Evolutionary conservation across 2,888 invertebrate species (phyloP).

Genomic region (Pediacus dermestoides): DNA sequence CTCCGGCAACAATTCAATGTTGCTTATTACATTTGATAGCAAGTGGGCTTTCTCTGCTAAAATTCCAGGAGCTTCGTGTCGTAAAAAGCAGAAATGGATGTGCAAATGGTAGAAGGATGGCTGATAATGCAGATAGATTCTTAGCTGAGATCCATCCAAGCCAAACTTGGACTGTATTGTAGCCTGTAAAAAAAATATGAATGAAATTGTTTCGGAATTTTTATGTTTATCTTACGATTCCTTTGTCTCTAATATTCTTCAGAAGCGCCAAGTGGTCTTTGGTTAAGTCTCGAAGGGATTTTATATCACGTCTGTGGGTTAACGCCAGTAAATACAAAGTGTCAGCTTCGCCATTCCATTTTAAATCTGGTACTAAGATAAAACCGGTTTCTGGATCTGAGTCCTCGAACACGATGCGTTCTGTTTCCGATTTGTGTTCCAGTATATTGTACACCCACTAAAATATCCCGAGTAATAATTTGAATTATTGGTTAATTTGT

Average conservation of each 20-base stretch:
- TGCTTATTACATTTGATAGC: constrained; percentile 83
- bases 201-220: constrained; percentile 8
- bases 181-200: constrained; percentile 54
- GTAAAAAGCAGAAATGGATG: constrained; percentile 82
- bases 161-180: constrained; percentile 75
- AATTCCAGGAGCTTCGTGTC: constrained; percentile 78
- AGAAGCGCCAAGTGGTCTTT: constrained; percentile 75
- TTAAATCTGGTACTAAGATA: constrained; percentile 87
- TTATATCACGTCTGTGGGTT: constrained; percentile 67
- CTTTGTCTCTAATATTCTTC: constrained; percentile 73
- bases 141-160: constrained; percentile 65
- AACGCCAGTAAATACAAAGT: constrained; percentile 85
- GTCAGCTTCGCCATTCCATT: constrained; percentile 86
- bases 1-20: constrained; percentile 75
- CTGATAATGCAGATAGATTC: constrained; percentile 91
- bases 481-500: not conserved
- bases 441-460: constrained; percentile 98
- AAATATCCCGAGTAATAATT: constrained; percentile 37
- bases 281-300: constrained; percentile 81
- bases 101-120: constrained; percentile 97
- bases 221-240: constrained; percentile 55
- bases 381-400: constrained; percentile 76
- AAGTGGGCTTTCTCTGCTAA: constrained; percentile 83
- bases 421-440: constrained; percentile 84
- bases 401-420: constrained; percentile 83